Conservation (phyloP, 2,888 invertebrate species). For the Mesochorus sp. region DNA sequence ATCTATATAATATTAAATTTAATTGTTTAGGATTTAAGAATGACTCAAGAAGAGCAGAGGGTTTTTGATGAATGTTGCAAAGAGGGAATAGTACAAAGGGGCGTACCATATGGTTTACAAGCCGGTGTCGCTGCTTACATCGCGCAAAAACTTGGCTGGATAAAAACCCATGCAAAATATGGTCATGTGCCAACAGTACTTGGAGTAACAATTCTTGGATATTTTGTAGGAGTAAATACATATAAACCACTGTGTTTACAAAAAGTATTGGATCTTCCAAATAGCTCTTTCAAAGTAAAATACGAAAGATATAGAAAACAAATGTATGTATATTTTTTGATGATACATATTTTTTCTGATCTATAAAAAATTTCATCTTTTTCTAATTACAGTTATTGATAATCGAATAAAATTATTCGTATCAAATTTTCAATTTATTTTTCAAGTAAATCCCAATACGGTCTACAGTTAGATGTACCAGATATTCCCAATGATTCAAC, state of each 20-base stretch:
- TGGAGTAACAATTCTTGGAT: background rate
- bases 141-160: background rate
- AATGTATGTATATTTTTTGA: constrained; percentile 3
- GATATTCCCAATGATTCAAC: too few relatives aligned
- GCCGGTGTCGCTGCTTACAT: background rate
- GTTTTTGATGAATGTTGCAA: constrained; percentile 24
- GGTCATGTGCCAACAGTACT: background rate
- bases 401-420: too few relatives aligned
- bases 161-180: constrained; percentile 2
- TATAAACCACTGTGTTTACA: constrained; percentile 20
- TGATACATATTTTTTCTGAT: background rate
- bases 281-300: constrained; percentile 16
- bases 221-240: background rate
- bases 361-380: background rate
- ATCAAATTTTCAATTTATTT: background rate
- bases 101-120: background rate
- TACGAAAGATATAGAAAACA: background rate
- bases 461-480: background rate
- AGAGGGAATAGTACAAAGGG: constrained; percentile 17
- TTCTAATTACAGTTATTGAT: background rate
- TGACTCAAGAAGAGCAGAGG: constrained; percentile 26
- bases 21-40: background rate
- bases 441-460: background rate
- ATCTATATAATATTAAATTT: constrained; percentile 13
- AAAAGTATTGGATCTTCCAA: constrained; percentile 39